Evolutionary conservation across 2,113 vertebrate genomes (phyloP).

Genomic region (Zapus hudsonius): DNA sequence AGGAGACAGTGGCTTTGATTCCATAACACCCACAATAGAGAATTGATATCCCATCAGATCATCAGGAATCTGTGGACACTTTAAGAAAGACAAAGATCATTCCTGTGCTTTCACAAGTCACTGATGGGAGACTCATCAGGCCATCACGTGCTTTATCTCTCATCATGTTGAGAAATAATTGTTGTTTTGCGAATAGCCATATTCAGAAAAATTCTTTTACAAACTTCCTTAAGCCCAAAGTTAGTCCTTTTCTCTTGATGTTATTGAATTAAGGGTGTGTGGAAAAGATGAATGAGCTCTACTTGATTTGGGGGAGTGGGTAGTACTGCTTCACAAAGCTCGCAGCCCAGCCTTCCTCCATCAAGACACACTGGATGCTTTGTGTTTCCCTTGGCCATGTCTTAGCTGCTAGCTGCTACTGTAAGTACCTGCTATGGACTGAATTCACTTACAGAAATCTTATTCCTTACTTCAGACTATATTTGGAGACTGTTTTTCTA

Average conservation of each 20-base stretch:
- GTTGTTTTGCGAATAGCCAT: background rate
- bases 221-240: background rate
- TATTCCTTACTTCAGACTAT: background rate
- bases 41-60: background rate
- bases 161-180: background rate
- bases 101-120: background rate
- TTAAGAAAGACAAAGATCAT: background rate
- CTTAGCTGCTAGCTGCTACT: background rate
- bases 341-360: background rate
- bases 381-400: fast-evolving
- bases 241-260: background rate
- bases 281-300: background rate
- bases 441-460: background rate
- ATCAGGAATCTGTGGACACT: background rate
- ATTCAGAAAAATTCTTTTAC: background rate
- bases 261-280: background rate
- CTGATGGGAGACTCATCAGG: background rate
- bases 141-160: background rate
- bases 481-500: background rate
- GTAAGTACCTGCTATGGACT: too few relatives aligned
- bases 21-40: background rate
- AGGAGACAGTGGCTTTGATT: background rate
- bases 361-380: background rate
- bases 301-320: background rate
- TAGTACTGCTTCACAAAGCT: background rate